phyloP scores from a whole-genome alignment of 1,140 invertebrate species.

The Meloidogyne floridensis region DNA sequence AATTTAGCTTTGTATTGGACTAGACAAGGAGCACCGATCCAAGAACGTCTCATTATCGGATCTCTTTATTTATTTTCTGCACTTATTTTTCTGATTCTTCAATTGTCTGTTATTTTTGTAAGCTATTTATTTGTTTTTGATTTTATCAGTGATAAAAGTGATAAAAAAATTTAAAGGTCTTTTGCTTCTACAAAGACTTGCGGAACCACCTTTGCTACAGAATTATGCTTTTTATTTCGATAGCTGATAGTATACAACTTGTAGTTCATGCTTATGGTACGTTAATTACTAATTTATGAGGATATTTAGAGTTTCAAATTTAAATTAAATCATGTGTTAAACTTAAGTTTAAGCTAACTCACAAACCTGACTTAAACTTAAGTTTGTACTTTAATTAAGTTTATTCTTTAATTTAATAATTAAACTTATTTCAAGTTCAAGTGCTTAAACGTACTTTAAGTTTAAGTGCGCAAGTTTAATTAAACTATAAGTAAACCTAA shows the following conservation, averaged over 20 bases:
- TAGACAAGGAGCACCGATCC: background rate
- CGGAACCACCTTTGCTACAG: constrained; percentile 8
- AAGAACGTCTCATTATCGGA: background rate
- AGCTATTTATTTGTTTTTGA: background rate
- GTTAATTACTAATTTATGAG: background rate
- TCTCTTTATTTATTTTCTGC: background rate
- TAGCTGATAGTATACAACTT: background rate
- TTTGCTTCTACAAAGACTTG: constrained; percentile 2
- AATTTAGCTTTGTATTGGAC: background rate
- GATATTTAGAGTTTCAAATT: too few relatives aligned
- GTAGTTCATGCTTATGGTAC: constrained; percentile 11
- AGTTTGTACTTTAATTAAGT: too few relatives aligned
- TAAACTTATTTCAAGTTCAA: constrained; percentile 7
- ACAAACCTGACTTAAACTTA: too few relatives aligned
- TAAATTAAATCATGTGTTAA: too few relatives aligned
- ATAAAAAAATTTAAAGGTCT: background rate
- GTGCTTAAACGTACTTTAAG: background rate
- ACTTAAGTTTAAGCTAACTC: too few relatives aligned
- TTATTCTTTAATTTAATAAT: background rate
- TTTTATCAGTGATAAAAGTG: background rate
- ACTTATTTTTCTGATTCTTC: background rate
- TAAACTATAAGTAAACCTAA: background rate
- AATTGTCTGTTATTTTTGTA: background rate
- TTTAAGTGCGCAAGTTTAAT: background rate
- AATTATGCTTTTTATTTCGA: constrained; percentile 2